Evolutionary conservation across 2,113 vertebrate genomes (phyloP).

Genomic region (Clarias macrocephalus): DNA sequence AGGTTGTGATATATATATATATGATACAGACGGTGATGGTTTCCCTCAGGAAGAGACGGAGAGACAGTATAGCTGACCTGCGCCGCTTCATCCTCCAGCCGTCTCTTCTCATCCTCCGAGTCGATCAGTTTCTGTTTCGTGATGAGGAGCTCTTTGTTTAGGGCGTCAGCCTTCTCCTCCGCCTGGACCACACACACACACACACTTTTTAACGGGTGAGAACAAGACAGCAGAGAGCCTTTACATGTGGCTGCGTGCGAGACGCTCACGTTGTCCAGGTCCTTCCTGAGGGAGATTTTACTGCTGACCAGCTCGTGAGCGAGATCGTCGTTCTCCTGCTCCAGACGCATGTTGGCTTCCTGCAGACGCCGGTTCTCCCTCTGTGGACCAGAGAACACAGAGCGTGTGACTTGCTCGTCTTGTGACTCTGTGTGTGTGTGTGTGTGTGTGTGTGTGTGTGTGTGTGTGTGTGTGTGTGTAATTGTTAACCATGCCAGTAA

Average conservation of each 20-base stretch:
- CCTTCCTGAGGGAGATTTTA: conserved; percentile 96
- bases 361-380: conserved; percentile 93
- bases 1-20: not conserved
- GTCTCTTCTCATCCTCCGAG: conserved; percentile 93
- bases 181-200: conserved; percentile 75
- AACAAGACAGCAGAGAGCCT: not conserved
- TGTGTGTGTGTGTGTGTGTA: conserved; percentile 30
- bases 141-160: conserved; percentile 97
- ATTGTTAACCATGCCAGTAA: conserved; percentile 53
- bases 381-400: conserved; percentile 63
- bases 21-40: not conserved
- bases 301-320: conserved; percentile 97
- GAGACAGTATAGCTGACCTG: conserved; percentile 75
- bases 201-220: not conserved
- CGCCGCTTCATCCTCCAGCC: conserved; percentile 90
- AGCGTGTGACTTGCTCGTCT: conserved; percentile 35
- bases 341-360: conserved; percentile 97
- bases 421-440: conserved; percentile 30
- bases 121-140: conserved; percentile 98
- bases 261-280: conserved; percentile 91
- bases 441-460: conserved; percentile 26
- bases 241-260: not conserved
- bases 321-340: conserved; percentile 98
- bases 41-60: not conserved
- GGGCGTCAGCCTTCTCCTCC: conserved; percentile 93